Evolutionary conservation across 1,140 invertebrate species (phyloP).

Genomic region (Pseudoatta argentina): DNA sequence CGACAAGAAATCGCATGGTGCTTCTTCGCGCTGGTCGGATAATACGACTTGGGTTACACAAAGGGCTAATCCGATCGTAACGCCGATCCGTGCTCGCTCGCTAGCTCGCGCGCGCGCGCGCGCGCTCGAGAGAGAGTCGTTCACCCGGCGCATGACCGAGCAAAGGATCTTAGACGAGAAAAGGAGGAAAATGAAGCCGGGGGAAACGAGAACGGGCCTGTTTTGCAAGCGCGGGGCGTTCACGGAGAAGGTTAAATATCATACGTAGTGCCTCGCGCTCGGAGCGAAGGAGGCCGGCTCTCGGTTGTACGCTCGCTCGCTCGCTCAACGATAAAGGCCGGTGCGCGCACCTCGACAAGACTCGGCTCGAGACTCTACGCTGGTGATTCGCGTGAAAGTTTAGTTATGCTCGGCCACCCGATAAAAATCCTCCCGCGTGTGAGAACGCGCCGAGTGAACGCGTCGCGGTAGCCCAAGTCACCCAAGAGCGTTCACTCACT

Average conservation of each 20-base stretch:
- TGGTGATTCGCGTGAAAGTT: conserved; percentile 75
- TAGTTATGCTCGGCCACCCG: conserved; percentile 45
- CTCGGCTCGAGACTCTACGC: conserved; percentile 16
- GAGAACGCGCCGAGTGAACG: conserved; percentile 57
- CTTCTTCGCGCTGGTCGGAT: conserved; percentile 13
- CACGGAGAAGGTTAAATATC: conserved; percentile 69
- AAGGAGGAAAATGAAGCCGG: conserved; percentile 60
- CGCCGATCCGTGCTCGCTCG: conserved; percentile 46
- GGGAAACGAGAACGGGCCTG: conserved; percentile 59
- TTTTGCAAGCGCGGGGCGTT: conserved; percentile 66
- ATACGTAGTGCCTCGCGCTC: conserved; percentile 50
- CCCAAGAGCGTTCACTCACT: conserved; percentile 29
- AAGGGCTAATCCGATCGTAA: conserved; percentile 60
- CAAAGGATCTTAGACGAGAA: conserved; percentile 56
- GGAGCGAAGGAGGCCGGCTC: conserved; percentile 51
- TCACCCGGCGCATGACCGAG: conserved; percentile 60
- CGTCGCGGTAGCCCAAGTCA: conserved; percentile 22
- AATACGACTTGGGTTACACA: conserved; percentile 50
- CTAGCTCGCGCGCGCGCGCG: conserved; percentile 36
- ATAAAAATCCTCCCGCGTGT: conserved; percentile 62
- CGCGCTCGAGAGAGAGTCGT: conserved; percentile 55
- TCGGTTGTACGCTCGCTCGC: not conserved
- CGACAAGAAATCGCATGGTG: conserved; percentile 23
- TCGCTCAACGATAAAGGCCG: conserved; percentile 61
- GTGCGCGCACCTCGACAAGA: conserved; percentile 21